These are phyloP conservation scores for Erythrolamprus reginae DNA, from an alignment of 2,113 vertebrate genomes.

Conservation along the genomic window DNA sequence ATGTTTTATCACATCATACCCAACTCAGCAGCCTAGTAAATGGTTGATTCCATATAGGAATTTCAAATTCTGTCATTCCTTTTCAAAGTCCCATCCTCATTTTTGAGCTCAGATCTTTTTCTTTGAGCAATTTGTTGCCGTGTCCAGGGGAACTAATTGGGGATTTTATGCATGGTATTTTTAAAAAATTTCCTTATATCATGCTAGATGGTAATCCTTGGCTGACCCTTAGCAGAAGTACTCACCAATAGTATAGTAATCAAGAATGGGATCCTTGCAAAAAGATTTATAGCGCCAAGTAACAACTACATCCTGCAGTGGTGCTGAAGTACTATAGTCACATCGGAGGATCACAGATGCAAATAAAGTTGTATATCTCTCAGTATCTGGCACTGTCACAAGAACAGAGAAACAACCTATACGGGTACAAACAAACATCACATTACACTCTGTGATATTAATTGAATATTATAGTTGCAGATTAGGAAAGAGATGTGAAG, in stretches of 20 bases:
- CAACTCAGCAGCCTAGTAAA: neutral
- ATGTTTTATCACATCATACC: neutral
- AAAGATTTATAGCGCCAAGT: slow-evolving; percentile 93
- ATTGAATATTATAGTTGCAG: neutral
- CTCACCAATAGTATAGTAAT: slow-evolving; percentile 87
- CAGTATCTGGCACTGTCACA: slow-evolving; percentile 74
- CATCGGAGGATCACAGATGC: slow-evolving; percentile 78
- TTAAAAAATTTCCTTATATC: no score
- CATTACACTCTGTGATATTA: neutral
- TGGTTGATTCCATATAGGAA: neutral
- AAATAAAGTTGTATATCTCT: slow-evolving; percentile 81
- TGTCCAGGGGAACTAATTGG: no score
- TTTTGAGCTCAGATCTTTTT: neutral
- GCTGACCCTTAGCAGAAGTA: slow-evolving; percentile 1
- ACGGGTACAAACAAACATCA: slow-evolving; percentile 38
- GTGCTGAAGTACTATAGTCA: slow-evolving; percentile 89
- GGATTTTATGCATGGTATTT: neutral
- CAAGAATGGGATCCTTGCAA: slow-evolving; percentile 93
- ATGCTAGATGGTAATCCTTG: neutral
- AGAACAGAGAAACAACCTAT: slow-evolving; percentile 76
- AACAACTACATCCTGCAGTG: slow-evolving; percentile 81
- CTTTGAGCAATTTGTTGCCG: neutral
- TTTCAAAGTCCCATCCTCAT: neutral
- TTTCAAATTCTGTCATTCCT: neutral
- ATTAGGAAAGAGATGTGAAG: neutral